phyloP scores from a whole-genome alignment of 2,113 vertebrate species.

The Cyanoliseus patagonus region DNA sequence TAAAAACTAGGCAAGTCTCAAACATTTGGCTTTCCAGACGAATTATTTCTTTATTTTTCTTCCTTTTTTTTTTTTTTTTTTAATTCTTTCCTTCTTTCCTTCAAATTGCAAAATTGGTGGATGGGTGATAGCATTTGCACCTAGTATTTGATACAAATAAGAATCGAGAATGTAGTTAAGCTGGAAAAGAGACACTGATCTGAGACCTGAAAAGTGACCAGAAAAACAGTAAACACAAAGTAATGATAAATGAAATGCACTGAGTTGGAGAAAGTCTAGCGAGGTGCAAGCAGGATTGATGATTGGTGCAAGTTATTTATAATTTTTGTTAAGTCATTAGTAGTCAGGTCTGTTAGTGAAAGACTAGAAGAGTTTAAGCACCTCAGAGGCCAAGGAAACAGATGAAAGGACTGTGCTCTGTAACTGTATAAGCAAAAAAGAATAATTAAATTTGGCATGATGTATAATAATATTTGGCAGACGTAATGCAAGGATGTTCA shows the following conservation, averaged over 20 bases:
- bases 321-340: slow-evolving; percentile 17
- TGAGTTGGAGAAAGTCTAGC: not conserved
- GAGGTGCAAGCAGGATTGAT: not conserved
- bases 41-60: not conserved
- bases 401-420: not conserved
- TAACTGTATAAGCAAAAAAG: not conserved
- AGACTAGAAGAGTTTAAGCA: slow-evolving; percentile 1
- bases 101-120: not conserved
- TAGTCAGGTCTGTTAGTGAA: slow-evolving; percentile 16
- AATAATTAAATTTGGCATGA: slow-evolving; percentile 4
- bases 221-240: not conserved
- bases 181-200: not conserved
- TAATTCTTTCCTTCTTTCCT: not conserved
- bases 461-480: not conserved
- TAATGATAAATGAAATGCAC: not conserved
- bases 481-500: not conserved
- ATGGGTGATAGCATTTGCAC: not conserved
- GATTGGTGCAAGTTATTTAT: not conserved
- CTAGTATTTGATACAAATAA: slow-evolving; percentile 1
- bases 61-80: not conserved
- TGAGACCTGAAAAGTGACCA: slow-evolving; percentile 1
- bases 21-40: slow-evolving; percentile 21
- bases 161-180: not conserved
- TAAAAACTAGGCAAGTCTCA: not conserved
- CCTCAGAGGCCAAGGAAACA: not conserved